Evolutionary conservation across 2,888 invertebrate species (phyloP), one percentile per base, ranked within the genome.

Genomic region (Caradrina kadenii): DNA sequence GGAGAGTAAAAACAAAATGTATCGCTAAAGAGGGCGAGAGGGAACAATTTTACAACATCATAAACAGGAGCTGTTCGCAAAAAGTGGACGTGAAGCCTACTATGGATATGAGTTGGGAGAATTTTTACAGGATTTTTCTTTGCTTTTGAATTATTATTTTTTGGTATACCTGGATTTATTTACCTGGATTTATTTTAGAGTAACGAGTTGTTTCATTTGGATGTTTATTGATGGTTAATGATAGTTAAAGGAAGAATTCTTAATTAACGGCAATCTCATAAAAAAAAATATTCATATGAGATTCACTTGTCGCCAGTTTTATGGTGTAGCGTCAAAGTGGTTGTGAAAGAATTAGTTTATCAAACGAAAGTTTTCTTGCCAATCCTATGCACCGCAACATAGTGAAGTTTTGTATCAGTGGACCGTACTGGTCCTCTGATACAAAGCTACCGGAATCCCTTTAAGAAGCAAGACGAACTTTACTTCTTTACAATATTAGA

Each of bases 31-130:
- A 77, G 63, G 55, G 61, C 61, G 78, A 62, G 76, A 75, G 64
- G 54, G 63, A 77, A 76, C 73, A 76, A 78, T 77, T 77, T 77
- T 78, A 77, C 73, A 73, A 61, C 76, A 64, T 77, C 78, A 73
- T 77, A 77, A 77, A 77, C 76, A 77, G 62, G 73, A 78, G 73
- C n/a, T 53, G 78, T 63, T 73, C 50, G 55, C 67, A 77, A 78
- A 77, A 78, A 64, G 61, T 76, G 71, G 39, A 76, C 62, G 64
- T 60, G 49, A 63, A 62, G 19, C 42, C 48, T 78, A 45, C 52
- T 11, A 59, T 54, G 78, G 35, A 26, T 48, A 77, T 52, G 26
- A 49, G 19, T 48, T 42, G 15, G 31, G 63, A 31, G 11, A 0
- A 39, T 63, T 72, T 72, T 58, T 10, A 0, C 0, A 13, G 64